phyloP scores from a whole-genome alignment of 2,797 vertebrate genomes.

The Anabacerthia variegaticeps region DNA sequence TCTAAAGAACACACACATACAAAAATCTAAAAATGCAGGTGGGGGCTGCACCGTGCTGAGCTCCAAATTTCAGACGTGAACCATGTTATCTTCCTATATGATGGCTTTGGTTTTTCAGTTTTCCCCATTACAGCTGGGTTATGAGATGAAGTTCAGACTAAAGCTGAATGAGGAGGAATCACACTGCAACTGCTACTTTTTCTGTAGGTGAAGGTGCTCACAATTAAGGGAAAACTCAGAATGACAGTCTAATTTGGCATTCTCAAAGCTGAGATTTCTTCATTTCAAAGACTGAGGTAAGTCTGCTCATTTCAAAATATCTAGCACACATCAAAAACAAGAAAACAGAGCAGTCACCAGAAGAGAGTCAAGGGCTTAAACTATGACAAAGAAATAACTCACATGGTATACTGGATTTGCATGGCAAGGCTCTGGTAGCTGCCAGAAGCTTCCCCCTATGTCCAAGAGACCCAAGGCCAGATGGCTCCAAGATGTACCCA shows the following conservation, averaged over 20 bases:
- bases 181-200: background rate
- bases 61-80: background rate
- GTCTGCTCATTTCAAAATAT: conserved; percentile 31
- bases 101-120: background rate
- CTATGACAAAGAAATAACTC: conserved; percentile 9
- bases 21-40: background rate
- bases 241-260: conserved; percentile 12
- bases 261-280: conserved; percentile 13
- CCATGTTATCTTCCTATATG: background rate
- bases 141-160: background rate
- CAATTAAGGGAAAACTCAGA: background rate
- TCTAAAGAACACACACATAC: conserved; percentile 1
- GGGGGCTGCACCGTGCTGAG: background rate
- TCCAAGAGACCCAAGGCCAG: background rate
- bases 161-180: background rate
- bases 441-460: background rate
- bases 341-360: conserved; percentile 20
- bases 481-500: background rate
- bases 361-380: conserved; percentile 23
- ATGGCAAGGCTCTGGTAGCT: background rate
- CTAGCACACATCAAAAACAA: background rate
- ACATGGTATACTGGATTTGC: background rate
- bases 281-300: conserved; percentile 27
- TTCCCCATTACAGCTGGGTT: background rate
- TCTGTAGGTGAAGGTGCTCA: background rate